Conservation (phyloP, 2,113 vertebrate genomes). For the Rhinoderma darwinii region DNA sequence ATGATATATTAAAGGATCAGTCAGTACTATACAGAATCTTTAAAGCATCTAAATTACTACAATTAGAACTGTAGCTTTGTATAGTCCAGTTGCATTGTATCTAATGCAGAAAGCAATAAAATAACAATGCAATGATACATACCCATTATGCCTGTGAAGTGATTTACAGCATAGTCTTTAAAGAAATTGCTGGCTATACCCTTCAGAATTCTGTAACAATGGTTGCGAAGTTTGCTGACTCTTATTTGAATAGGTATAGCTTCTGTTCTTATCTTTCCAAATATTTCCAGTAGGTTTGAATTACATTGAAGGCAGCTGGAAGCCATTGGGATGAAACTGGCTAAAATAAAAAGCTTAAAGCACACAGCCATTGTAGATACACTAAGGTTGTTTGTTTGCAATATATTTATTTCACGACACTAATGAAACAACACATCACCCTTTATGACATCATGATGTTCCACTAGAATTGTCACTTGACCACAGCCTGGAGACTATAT, state of each 20-base stretch:
- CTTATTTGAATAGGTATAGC: not conserved
- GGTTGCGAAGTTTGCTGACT: not conserved
- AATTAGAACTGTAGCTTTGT: too few relatives aligned
- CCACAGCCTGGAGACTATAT: not conserved
- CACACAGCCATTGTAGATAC: not conserved
- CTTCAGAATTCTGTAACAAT: not conserved
- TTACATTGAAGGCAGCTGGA: not conserved
- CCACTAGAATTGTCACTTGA: not conserved
- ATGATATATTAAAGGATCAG: too few relatives aligned
- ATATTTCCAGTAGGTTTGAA: not conserved
- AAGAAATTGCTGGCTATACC: not conserved
- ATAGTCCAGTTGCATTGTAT: not conserved
- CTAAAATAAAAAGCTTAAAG: not conserved
- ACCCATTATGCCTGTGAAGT: not conserved
- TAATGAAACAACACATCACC: not conserved
- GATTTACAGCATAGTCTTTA: constrained; percentile 13
- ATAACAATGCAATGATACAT: not conserved
- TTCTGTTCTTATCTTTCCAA: not conserved
- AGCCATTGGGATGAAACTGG: not conserved
- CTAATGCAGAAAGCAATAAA: not conserved
- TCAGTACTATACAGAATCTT: too few relatives aligned
- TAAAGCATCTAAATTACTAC: too few relatives aligned
- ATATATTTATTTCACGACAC: not conserved
- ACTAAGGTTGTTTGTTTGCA: not conserved
- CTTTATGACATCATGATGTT: not conserved